Percentiles rank a stretch among this genome's conserved stretches.
Conservation (phyloP, 2,888 invertebrate genomes). For the Dryadula phaetusa region DNA sequence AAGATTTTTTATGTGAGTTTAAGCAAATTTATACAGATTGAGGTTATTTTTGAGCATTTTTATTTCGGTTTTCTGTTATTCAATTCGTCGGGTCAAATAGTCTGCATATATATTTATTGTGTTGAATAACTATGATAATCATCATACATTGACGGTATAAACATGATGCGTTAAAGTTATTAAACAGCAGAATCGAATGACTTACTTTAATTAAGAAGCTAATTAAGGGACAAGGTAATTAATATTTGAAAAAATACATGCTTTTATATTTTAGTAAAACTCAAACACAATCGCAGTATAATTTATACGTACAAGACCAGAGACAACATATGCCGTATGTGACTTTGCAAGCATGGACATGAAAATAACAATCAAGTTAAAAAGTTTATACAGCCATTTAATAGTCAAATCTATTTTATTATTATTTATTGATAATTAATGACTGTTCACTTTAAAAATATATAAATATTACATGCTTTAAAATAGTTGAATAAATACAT, state of each 20-base stretch:
- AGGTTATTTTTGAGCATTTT: too few relatives aligned
- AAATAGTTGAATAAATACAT: conserved; percentile 5
- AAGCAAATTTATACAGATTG: too few relatives aligned
- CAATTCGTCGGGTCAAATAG: too few relatives aligned
- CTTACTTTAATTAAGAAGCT: too few relatives aligned
- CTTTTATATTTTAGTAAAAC: neutral
- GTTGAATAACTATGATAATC: too few relatives aligned
- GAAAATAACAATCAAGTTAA: neutral
- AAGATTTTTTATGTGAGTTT: too few relatives aligned
- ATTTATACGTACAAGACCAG: neutral
- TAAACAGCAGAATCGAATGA: too few relatives aligned
- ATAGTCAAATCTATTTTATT: neutral
- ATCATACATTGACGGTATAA: too few relatives aligned
- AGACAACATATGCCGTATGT: neutral
- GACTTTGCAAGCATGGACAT: neutral
- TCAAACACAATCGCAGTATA: neutral
- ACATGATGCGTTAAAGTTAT: too few relatives aligned
- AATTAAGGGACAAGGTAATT: too few relatives aligned
- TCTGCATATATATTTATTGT: too few relatives aligned
- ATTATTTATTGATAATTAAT: neutral
- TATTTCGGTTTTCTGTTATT: too few relatives aligned
- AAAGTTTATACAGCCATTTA: neutral
- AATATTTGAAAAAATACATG: neutral
- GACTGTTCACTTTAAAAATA: neutral
- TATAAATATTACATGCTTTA: neutral